Evolutionary conservation across 2,797 vertebrate species (phyloP).

Genomic region (Tinamus major): DNA sequence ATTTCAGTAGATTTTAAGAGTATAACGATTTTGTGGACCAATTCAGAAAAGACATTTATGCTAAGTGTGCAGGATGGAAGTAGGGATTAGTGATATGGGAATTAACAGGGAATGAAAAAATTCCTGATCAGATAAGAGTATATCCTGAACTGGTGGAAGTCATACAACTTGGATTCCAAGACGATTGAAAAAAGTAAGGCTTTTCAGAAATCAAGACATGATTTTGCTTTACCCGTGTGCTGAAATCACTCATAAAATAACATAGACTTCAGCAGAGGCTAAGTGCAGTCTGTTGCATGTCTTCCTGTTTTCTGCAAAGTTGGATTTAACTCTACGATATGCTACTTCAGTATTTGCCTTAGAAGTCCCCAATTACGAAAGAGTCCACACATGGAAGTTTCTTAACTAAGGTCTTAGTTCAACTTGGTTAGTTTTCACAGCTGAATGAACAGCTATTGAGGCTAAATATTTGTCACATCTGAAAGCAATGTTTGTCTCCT

Average conservation of each 20-base stretch:
- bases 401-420: slow-evolving; percentile 35
- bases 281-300: neutral
- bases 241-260: neutral
- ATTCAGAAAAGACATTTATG: neutral
- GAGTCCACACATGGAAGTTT: neutral
- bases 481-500: neutral
- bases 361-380: neutral
- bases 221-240: neutral
- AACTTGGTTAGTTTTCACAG: slow-evolving; percentile 50
- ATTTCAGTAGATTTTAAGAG: neutral
- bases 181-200: neutral
- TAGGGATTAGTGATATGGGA: neutral
- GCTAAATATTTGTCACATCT: slow-evolving; percentile 55
- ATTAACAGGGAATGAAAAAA: neutral
- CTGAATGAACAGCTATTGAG: slow-evolving; percentile 42
- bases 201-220: neutral
- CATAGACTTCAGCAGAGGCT: neutral
- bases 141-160: neutral
- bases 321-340: neutral
- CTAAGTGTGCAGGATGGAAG: neutral
- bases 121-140: neutral
- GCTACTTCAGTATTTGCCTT: neutral
- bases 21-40: neutral
- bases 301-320: neutral
- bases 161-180: neutral